phyloP scores from a whole-genome alignment of 2,113 vertebrate genomes.

The Rallus limicola region DNA sequence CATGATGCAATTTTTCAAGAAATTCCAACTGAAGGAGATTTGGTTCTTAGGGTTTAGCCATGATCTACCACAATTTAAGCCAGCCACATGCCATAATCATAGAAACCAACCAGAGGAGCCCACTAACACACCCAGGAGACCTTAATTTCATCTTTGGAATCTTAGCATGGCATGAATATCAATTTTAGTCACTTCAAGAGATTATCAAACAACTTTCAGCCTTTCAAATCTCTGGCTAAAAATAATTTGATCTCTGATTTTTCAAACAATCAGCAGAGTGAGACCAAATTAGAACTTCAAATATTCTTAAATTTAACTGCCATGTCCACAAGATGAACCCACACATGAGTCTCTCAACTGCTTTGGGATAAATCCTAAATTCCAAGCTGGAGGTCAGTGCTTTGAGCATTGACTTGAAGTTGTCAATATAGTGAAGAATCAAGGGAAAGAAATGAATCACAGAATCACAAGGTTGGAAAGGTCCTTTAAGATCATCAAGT shows the following conservation, averaged over 20 bases:
- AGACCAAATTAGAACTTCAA: neutral
- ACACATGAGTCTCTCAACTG: neutral
- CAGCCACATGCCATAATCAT: neutral
- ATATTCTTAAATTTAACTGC: neutral
- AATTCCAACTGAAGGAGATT: neutral
- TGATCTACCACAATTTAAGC: accelerated
- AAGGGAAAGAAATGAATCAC: neutral
- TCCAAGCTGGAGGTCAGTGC: neutral
- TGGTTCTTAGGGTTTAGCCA: neutral
- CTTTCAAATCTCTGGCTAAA: neutral
- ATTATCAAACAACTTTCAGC: neutral
- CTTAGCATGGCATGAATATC: neutral
- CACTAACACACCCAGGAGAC: accelerated
- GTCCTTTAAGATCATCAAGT: no score
- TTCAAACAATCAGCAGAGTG: neutral
- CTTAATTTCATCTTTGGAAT: neutral
- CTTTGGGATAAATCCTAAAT: neutral
- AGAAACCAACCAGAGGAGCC: no score
- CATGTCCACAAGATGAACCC: accelerated
- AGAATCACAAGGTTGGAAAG: no score
- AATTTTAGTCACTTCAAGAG: neutral
- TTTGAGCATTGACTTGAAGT: neutral
- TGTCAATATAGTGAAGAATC: neutral
- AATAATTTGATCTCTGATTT: no score
- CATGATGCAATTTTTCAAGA: neutral